phyloP scores from a whole-genome alignment of 2,797 vertebrate genomes.

The Sandelia bainsii region DNA sequence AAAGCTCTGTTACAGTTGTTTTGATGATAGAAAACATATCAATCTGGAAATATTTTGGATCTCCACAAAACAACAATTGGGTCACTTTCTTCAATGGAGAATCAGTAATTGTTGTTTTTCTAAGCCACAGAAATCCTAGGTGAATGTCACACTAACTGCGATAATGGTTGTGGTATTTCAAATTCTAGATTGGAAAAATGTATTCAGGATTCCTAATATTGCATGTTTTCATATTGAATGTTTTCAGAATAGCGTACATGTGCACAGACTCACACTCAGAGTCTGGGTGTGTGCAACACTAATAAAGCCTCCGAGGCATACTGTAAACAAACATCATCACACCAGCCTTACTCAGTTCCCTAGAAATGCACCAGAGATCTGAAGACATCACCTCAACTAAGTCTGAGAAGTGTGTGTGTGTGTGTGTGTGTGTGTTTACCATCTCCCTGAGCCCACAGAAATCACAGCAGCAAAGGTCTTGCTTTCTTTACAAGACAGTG shows the following conservation, averaged over 20 bases:
- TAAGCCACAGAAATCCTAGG: too few species aligned
- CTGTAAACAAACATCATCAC: slow-evolving; percentile 36
- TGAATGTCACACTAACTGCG: neutral
- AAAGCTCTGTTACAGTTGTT: too few species aligned
- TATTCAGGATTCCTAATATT: too few species aligned
- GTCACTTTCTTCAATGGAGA: too few species aligned
- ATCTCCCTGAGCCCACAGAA: neutral
- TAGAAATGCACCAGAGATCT: slow-evolving; percentile 19
- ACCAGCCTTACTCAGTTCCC: neutral
- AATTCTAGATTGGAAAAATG: too few species aligned
- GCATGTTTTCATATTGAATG: too few species aligned
- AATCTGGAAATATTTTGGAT: too few species aligned
- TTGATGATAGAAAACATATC: too few species aligned
- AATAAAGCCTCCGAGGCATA: slow-evolving; percentile 4
- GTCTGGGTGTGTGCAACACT: neutral
- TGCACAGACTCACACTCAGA: neutral
- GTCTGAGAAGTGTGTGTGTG: neutral
- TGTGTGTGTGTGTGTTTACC: neutral
- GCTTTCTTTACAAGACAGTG: neutral
- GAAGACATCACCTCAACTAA: slow-evolving; percentile 14
- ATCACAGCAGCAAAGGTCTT: neutral
- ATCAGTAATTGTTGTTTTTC: too few species aligned
- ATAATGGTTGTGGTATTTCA: neutral
- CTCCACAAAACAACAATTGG: too few species aligned
- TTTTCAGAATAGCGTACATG: neutral